Conservation (phyloP, 2,113 vertebrate species). For the Myxocyprinus asiaticus region DNA sequence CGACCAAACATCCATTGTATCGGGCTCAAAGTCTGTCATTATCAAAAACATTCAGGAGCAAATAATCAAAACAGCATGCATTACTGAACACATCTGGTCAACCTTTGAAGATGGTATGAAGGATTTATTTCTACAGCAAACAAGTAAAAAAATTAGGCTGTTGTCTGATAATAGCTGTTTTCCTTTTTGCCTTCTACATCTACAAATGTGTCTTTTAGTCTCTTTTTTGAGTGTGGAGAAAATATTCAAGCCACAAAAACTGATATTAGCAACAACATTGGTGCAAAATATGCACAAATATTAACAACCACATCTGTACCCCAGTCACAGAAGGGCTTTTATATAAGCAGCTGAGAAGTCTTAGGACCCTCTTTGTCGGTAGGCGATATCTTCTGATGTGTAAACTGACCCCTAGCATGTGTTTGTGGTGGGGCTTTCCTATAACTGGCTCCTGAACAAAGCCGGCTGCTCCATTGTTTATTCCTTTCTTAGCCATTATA, state of each 20-base stretch:
- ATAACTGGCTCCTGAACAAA: slow-evolving; percentile 61
- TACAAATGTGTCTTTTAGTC: neutral
- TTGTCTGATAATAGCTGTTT: no score
- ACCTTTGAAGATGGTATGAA: no score
- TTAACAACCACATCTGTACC: neutral
- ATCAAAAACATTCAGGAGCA: no score
- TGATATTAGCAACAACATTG: no score
- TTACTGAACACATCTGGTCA: no score
- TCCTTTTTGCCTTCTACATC: neutral
- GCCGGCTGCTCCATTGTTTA: slow-evolving; percentile 65
- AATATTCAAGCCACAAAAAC: no score
- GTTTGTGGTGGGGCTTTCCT: slow-evolving; percentile 54
- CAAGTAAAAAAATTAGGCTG: no score
- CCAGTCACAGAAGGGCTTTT: slow-evolving; percentile 50
- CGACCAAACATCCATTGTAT: neutral
- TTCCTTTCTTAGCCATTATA: slow-evolving; percentile 51
- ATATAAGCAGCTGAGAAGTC: slow-evolving; percentile 54
- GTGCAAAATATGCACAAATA: neutral
- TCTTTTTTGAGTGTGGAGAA: no score
- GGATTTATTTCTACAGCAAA: no score
- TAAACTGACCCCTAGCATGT: slow-evolving; percentile 61
- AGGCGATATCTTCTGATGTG: slow-evolving; percentile 40
- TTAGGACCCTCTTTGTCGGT: neutral
- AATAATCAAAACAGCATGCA: no score
- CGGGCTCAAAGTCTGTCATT: no score